Percentiles rank a stretch among this genome's conserved stretches.
Evolutionary conservation across 2,113 vertebrate species (phyloP).

Genomic region (Stigmatopora argus): DNA sequence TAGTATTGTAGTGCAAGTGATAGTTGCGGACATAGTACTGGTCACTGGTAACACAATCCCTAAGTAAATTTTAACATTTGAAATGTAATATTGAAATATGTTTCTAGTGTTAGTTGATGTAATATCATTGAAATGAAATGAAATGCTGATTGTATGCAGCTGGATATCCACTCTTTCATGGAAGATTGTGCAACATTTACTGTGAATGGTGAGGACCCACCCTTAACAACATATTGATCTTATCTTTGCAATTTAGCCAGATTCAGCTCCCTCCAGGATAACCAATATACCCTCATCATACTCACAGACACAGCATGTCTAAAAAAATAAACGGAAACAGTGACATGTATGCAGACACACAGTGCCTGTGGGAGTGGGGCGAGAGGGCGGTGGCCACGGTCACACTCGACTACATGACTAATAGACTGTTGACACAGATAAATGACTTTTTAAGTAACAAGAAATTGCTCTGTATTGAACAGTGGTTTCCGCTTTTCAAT

Average conservation of each 20-base stretch:
- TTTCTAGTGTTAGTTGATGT: too few relatives aligned
- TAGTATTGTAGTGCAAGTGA: too few relatives aligned
- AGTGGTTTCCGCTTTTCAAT: conserved; percentile 55
- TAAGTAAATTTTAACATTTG: too few relatives aligned
- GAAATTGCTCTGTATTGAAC: conserved; percentile 67
- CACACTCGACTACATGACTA: conserved; percentile 67
- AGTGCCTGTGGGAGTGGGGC: not conserved
- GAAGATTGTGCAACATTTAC: conserved; percentile 50
- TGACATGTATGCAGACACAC: conserved; percentile 14
- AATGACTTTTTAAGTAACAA: conserved; percentile 72
- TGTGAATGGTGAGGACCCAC: conserved; percentile 51
- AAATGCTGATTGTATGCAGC: not conserved
- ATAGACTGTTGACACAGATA: conserved; percentile 73
- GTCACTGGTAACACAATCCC: too few relatives aligned
- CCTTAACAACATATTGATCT: conserved; percentile 70
- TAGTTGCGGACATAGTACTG: too few relatives aligned
- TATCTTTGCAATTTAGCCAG: conserved; percentile 64
- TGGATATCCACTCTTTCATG: not conserved
- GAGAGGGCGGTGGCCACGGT: conserved; percentile 30
- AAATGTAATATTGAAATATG: too few relatives aligned
- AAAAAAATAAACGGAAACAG: conserved; percentile 14
- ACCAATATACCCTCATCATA: conserved; percentile 41
- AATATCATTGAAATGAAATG: not conserved
- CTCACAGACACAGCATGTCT: conserved; percentile 22
- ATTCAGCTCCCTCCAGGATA: conserved; percentile 44